Evolutionary conservation across 2,113 vertebrate genomes (phyloP).

Genomic region (Ictalurus furcatus): DNA sequence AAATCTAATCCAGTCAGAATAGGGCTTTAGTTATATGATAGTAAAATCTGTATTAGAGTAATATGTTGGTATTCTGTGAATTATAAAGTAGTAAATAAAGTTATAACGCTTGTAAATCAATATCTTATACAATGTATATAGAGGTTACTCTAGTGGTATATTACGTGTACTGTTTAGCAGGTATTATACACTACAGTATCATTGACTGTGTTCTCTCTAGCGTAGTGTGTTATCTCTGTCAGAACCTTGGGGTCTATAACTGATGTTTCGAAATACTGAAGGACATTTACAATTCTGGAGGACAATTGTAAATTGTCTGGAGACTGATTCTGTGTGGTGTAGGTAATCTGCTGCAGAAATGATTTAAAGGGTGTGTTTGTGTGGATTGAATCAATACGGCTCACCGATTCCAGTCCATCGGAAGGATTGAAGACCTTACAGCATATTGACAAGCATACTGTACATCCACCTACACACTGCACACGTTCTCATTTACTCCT

Average conservation of each 20-base stretch:
- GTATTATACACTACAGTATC: not conserved
- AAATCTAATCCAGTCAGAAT: not conserved
- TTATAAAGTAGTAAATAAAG: not conserved
- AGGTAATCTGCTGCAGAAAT: not conserved
- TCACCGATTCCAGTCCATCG: not conserved
- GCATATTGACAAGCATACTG: slow-evolving; percentile 15
- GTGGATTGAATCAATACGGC: not conserved
- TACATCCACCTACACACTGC: slow-evolving; percentile 21
- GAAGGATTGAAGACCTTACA: slow-evolving; percentile 6
- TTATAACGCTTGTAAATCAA: not conserved
- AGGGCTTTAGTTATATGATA: not conserved
- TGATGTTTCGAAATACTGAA: slow-evolving; percentile 23
- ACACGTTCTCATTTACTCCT: not conserved
- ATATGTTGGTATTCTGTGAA: not conserved
- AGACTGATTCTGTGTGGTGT: not conserved
- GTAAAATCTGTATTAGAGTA: not conserved
- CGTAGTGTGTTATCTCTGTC: not conserved
- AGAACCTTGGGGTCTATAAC: not conserved
- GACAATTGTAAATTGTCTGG: not conserved
- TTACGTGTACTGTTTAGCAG: not conserved
- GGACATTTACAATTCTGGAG: not conserved
- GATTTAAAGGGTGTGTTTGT: not conserved
- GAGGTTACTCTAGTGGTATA: not conserved
- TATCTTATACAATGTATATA: not conserved
- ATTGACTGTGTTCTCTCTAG: not conserved